These are phyloP conservation scores for Epizoanthus illoricatus DNA, from an alignment of 92 coral and sea anemone species.

Conservation along the genomic window DNA sequence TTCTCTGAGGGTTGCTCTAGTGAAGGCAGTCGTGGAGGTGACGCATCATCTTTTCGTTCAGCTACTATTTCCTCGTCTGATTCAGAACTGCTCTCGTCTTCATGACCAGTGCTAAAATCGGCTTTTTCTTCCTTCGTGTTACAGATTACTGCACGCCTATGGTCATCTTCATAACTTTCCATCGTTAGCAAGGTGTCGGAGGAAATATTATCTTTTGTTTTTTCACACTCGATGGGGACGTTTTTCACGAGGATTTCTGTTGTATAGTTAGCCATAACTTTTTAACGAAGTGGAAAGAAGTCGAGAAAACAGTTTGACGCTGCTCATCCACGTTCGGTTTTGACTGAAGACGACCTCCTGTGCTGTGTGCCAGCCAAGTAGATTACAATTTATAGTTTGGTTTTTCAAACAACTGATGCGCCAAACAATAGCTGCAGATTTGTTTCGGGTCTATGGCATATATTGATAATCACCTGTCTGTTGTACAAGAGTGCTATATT, in stretches of 20 bases:
- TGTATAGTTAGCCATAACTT: constrained; percentile 16
- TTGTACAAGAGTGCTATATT: constrained; percentile 43
- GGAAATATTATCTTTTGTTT: constrained; percentile 4
- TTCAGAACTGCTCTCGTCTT: neutral
- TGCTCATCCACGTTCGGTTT: neutral
- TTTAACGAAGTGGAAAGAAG: neutral
- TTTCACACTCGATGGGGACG: constrained; percentile 20
- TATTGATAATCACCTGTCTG: constrained; percentile 67
- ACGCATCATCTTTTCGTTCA: neutral
- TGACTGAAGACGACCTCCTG: constrained; percentile 32
- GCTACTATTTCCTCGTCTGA: neutral
- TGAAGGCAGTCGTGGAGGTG: constrained; percentile 8
- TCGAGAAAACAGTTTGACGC: neutral
- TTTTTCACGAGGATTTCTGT: neutral
- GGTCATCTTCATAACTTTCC: neutral
- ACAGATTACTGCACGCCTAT: constrained; percentile 7
- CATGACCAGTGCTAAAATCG: neutral
- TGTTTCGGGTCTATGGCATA: constrained; percentile 66
- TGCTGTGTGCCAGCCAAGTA: constrained; percentile 14
- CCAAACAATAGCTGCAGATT: constrained; percentile 71
- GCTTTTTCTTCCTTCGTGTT: constrained; percentile 16
- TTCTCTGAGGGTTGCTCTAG: constrained; percentile 13
- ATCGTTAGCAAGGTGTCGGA: constrained; percentile 17
- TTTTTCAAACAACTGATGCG: constrained; percentile 62
- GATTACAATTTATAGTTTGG: constrained; percentile 66